Base-by-base conservation (phyloP, 2,797 vertebrate genomes). In the Setipinna tenuifilis region DNA sequence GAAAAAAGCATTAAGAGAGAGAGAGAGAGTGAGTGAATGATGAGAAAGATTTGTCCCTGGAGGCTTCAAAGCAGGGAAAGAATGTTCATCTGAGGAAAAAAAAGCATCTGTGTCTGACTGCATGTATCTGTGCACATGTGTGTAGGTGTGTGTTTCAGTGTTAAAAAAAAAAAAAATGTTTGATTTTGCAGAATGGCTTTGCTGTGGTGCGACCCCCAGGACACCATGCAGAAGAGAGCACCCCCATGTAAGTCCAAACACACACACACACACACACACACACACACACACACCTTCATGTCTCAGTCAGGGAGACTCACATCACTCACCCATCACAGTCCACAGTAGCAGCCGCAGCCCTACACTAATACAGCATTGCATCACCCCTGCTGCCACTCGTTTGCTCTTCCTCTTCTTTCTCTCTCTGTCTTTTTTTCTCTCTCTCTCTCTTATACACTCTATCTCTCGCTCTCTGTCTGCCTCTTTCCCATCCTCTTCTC, bases 181-280 rank as follows among this genome's bases (percentile, higher is more conserved):
- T 23, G 87, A 16, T 81, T 90, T 88, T 85, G 65, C 91, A 99
- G 98, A 99, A 99, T 0, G 98, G 98, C 81, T 99, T 99, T 89
- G 98, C 98, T 85, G 97, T 99, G 7, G 98, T 99, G 50, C 96
- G 98, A 44, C 98, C 98, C 57, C 98, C 98, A 0, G 98, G 98
- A 91, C 98, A 99, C 90, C 98, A 99, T 0, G 98, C 98, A 0
- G 98, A 99, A 92, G 98, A 99, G 93, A 98, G 97, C 93, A 98
- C 98, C 0, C 98, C 98, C 14, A 99, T 99, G 98, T 99, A 90
- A 97, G 98, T 96, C 28, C 75, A 84, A 5, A 54, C 19, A 83
- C 28, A 62, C 31, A 14, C 50, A 28, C 65, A 17, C 75, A 46
- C 83, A 41, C 68, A 41, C 61, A 83, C 68, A 54, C n/a, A 82